Evolutionary conservation across 2,888 invertebrate species (phyloP), one percentile per base, ranked within the genome.

Genomic region (Herminia tarsipennalis): DNA sequence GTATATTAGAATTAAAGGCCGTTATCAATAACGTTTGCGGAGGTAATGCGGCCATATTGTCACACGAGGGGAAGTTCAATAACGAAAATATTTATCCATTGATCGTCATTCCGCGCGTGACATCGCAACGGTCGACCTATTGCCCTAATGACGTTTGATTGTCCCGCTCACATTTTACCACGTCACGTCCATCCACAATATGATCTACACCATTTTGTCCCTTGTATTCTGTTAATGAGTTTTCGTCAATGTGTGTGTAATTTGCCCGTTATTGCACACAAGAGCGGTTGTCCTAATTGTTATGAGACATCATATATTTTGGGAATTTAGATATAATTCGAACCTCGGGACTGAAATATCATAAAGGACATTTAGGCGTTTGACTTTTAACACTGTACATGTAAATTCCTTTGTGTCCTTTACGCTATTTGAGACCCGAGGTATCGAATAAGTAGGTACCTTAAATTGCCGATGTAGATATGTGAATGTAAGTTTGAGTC

Each of bases 81-180:
- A 76, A 70, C 62, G 70, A 73, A 75, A 76, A 74, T 75, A 75
- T 77, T 74, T 74, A 60, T 60, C 59, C 62, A 66, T 64, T 62
- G 68, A 68, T 72, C 65, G 68, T 45, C 59, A 65, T 73, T 68
- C 59, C 67, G 57, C 42, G 61, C 75, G 74, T 73, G 75, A 67
- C 68, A 70, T 56, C 54, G 56, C 55, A 59, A 37, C 58, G 59
- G 56, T 56, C 57, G 60, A 57, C 65, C 73, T 66, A 66, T 73
- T 74, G 73, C 67, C 73, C 66, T 66, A 66, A 66, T 70, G 63
- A 66, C 66, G 63, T 69, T 66, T 65, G 63, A 70, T 72, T 70
- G 66, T 72, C 46, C 56, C 60, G 53, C 43, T 64, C 67, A 49
- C 61, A 59, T 67, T 66, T 66, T 42, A 45, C 30, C 48, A 42